phyloP scores from a whole-genome alignment of 1,140 invertebrate genomes.

The Drosophila watanabei region DNA sequence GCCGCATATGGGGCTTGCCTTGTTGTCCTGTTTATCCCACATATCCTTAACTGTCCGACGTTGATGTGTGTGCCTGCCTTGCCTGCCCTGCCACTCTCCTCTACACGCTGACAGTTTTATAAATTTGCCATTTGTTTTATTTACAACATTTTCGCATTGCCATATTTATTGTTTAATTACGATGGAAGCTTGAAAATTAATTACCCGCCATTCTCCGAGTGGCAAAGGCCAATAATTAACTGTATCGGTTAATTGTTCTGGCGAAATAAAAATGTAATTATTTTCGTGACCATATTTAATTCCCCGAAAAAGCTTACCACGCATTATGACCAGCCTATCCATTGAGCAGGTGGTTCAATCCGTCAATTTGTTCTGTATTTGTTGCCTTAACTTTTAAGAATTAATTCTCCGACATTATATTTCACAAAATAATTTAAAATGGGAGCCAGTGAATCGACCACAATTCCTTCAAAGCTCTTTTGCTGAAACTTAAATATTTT shows the following conservation, averaged over 20 bases:
- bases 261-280: conserved; percentile 29
- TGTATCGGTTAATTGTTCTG: conserved; percentile 52
- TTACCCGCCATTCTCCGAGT: conserved; percentile 35
- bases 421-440: background rate
- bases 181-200: conserved; percentile 64
- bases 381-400: background rate
- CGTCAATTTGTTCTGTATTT: background rate
- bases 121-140: conserved; percentile 59
- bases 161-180: conserved; percentile 80
- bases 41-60: conserved; percentile 49
- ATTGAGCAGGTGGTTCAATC: conserved; percentile 1
- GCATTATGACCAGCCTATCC: background rate
- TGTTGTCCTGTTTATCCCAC: conserved; percentile 42
- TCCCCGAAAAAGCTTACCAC: background rate
- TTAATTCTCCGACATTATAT: background rate
- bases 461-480: background rate
- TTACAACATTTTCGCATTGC: conserved; percentile 36
- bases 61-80: conserved; percentile 12
- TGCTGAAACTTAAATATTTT: conserved; percentile 13
- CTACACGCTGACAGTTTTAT: conserved; percentile 51
- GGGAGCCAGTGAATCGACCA: background rate
- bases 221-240: conserved; percentile 58
- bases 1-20: conserved; percentile 23
- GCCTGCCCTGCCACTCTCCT: conserved; percentile 1
- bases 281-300: conserved; percentile 21